phyloP scores from a whole-genome alignment of 2,888 invertebrate species.

The Elgonia sp. region DNA sequence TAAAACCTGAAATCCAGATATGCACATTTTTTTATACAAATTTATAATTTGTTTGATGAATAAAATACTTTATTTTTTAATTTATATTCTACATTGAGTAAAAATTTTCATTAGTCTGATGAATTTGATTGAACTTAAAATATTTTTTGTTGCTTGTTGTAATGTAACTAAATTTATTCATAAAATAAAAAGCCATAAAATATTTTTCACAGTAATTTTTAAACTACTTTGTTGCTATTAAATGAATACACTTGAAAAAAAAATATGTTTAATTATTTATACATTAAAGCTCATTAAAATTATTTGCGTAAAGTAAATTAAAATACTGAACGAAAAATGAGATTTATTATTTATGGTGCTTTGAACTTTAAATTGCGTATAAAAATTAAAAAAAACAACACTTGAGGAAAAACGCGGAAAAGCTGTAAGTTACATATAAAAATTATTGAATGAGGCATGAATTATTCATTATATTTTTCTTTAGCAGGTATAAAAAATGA shows the following conservation, averaged over 20 bases:
- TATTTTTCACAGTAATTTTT: neutral
- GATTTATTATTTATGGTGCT: constrained; percentile 40
- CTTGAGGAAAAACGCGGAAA: neutral
- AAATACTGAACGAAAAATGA: constrained; percentile 35
- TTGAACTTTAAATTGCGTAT: constrained; percentile 44
- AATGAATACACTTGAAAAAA: constrained; percentile 48
- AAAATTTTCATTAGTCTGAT: too few species aligned
- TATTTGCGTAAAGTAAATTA: constrained; percentile 35
- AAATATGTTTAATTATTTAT: constrained; percentile 24
- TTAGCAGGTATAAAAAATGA: constrained; percentile 55
- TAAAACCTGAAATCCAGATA: too few species aligned
- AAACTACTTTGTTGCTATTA: constrained; percentile 40
- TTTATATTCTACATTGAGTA: too few species aligned
- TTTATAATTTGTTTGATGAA: too few species aligned
- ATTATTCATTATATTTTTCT: constrained; percentile 58
- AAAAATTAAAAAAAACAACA: constrained; percentile 23
- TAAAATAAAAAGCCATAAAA: too few species aligned
- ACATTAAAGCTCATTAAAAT: constrained; percentile 34
- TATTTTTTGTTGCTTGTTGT: too few species aligned
- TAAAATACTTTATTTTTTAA: too few species aligned
- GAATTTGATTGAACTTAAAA: too few species aligned
- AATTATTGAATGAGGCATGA: constrained; percentile 48
- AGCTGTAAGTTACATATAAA: constrained; percentile 43
- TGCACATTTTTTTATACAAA: too few species aligned
- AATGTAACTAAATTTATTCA: too few species aligned